Conservation (phyloP, 2,888 invertebrate species). For the Noctua janthe region DNA sequence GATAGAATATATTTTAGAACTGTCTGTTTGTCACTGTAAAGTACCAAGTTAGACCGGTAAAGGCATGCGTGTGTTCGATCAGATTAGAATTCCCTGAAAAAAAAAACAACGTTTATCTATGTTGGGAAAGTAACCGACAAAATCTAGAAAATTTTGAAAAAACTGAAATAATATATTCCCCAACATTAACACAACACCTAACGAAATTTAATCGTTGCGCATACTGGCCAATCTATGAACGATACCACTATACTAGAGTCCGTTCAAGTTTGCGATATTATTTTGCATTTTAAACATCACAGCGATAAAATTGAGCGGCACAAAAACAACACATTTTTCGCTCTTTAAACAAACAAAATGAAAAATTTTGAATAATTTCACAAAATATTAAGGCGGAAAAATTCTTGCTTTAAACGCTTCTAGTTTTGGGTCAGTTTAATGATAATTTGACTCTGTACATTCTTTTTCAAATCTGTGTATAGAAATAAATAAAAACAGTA, state of each 20-base stretch:
- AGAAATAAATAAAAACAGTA: no score
- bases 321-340: not conserved
- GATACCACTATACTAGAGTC: not conserved
- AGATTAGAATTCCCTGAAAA: conserved; percentile 40
- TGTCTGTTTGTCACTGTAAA: conserved; percentile 65
- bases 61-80: conserved; percentile 47
- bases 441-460: not conserved
- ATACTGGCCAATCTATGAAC: not conserved
- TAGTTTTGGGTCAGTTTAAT: not conserved
- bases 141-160: not conserved
- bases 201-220: not conserved
- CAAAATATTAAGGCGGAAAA: not conserved
- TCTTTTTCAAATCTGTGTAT: not conserved
- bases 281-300: not conserved
- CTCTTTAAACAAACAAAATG: not conserved
- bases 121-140: not conserved
- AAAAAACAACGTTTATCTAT: conserved; percentile 1
- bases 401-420: not conserved
- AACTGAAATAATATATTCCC: not conserved
- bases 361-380: not conserved
- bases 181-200: not conserved
- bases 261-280: not conserved
- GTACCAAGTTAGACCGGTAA: conserved; percentile 49
- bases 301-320: not conserved
- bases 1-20: conserved; percentile 76